Evolutionary conservation across 2,888 invertebrate genomes (phyloP).

Genomic region (Atrina japonica): DNA sequence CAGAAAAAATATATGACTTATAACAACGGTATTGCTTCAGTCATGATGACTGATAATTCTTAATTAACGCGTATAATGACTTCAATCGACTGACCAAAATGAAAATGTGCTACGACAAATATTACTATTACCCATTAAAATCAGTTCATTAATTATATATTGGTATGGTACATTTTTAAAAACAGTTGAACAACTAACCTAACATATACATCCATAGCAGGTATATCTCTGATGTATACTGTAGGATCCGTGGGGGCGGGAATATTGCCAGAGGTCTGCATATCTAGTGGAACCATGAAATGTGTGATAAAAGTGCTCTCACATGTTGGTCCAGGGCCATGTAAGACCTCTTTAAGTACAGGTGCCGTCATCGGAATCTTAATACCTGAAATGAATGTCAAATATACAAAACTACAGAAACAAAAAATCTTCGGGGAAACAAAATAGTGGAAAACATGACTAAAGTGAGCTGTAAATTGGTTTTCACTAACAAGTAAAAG

Average conservation of each 20-base stretch:
- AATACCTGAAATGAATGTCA: constrained; percentile 48
- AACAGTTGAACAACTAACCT: constrained; percentile 33
- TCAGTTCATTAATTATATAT: too few species aligned
- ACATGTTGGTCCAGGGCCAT: constrained; percentile 58
- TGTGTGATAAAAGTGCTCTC: constrained; percentile 55
- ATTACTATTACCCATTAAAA: too few species aligned
- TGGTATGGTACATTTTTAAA: neutral
- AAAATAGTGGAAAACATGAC: neutral
- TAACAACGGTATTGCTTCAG: neutral
- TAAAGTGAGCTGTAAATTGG: too few species aligned
- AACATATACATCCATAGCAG: constrained; percentile 48
- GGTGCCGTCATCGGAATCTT: constrained; percentile 61
- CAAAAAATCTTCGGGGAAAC: neutral
- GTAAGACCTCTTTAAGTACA: constrained; percentile 51
- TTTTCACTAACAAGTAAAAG: too few species aligned
- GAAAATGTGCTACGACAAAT: too few species aligned
- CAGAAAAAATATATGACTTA: neutral
- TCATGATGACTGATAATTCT: too few species aligned
- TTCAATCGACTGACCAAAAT: too few species aligned
- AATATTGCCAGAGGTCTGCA: constrained; percentile 42
- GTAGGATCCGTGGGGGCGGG: constrained; percentile 49
- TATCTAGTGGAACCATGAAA: constrained; percentile 54
- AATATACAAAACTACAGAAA: too few species aligned
- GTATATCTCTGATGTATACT: constrained; percentile 49
- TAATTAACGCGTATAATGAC: too few species aligned